Base-by-base conservation (phyloP, 2,113 vertebrate genomes). In the Urocolius indicus region DNA sequence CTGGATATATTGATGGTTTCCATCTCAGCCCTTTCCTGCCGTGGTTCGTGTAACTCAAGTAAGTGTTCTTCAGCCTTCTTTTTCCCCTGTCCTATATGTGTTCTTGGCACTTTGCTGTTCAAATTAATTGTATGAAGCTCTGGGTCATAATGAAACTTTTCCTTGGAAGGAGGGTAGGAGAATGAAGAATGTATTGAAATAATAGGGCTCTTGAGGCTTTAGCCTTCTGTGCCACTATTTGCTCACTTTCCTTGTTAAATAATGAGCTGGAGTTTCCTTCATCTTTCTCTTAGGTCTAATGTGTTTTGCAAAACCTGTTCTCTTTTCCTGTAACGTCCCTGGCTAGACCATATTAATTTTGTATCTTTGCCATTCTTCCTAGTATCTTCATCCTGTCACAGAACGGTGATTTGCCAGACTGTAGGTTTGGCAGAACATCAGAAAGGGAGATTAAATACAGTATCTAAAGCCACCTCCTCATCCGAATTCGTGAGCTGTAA, bases 371-470 rank as follows among this genome's bases (percentile, higher is more conserved):
- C 30, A 26, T 82, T 94, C 62, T 85, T 82, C 54, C 41, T 38
- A 55, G 49, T 32, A 80, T 62, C 82, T 91, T 68, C 49, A 55
- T 72, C 41, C 62, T 57, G 66, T 30, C 88, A 80, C 67, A 86
- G 55, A 51, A 80, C 82, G 59, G 68, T 54, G 86, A 94, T 92
- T 94, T 96, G 90, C 51, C 55, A 77, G 75, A 46, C 79, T 32
- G 21, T 4, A 6, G 74, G 9, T 77, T 29, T 94, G 79, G 79
- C 72, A 93, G 79, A 73, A 90, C 26, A 54, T 73, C 75, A 73
- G 62, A 68, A 85, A 83, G 38, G 10, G 18, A 92, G 71, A 71
- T 77, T 77, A 49, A 95, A 80, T 26, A 9, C 23, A 92, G 80
- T 0, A 61, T 62, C 54, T 75, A n/a, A 65, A 94, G 67, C n/a